Base-by-base conservation (phyloP, 2,113 vertebrate genomes). In the Origma solitaria region DNA sequence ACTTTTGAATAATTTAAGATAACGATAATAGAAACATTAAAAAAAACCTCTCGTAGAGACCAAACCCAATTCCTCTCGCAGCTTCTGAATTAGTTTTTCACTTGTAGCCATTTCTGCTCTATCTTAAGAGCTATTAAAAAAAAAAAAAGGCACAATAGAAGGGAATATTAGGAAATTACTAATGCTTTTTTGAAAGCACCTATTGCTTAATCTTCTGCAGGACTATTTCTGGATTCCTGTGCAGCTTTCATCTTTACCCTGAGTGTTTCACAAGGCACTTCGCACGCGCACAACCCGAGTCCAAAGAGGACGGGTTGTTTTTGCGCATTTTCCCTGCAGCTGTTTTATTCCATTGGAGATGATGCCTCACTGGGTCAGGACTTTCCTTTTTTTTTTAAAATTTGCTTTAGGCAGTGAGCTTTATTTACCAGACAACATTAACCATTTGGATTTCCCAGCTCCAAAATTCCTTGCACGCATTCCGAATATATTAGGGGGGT, bases 1-100 rank as follows among this genome's bases (percentile, higher is more conserved):
- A 92, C 93, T 93, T 96, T 58, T 95, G 88, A 96, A 97, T 97
- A 92, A 94, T 92, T 96, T 90, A 92, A 93, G 92, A 95, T 95
- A 95, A 92, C 30, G 68, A 97, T 95, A 97, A 96, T 93, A 95
- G 94, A 95, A 94, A 83, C 86, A 92, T 85, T 81, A 79, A 90
- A 94, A 96, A 91, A 90, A 69, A 11, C 7, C 62, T 82, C 90
- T 96, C 11, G 0, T 31, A 68, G 85, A 94, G 92, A 90, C 92
- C 85, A 83, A 92, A 80, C 95, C 79, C 13, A 0, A 77, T 75
- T 93, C 69, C 92, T 96, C 72, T 92, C 6, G 0, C 79, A 83
- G 93, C 76, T 88, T 90, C 90, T 90, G 93, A 96, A 96, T 95
- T 95, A 96, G 90, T 82, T 95, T 92, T 57, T 85, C 12, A 1